Base-by-base conservation (phyloP, 2,797 vertebrate genomes). In the Coregonus suidteri region DNA sequence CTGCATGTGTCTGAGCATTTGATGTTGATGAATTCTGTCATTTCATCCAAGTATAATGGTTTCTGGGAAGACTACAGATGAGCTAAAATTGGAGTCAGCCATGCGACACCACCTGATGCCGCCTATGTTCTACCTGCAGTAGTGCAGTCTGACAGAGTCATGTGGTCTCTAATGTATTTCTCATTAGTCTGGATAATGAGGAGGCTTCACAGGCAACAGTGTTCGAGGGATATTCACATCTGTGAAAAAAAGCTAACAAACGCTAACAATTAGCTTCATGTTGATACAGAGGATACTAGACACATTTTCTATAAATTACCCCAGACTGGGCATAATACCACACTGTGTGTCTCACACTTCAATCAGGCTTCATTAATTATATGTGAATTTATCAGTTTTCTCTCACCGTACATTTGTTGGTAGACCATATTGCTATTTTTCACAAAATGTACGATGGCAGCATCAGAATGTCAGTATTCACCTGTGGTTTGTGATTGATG, bases 241-340 rank as follows among this genome's bases (percentile, higher is more conserved):
- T 51, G 6, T 73, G 65, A 80, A 76, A 85, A 73, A 64, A 64
- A 15, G 25, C 37, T 77, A 66, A 69, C 74, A 91, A 93, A 90
- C 87, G 91, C 91, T 87, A 91, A 87, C 88, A 91, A 93, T 94
- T 94, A 93, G 83, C 86, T 84, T 85, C 87, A 85, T 88, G 79
- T 88, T 87, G 88, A 91, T 84, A 89, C 47, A 71, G 80, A 83
- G 80, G 86, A 85, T 77, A 67, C 81, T 76, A 85, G 84, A 87
- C 87, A 87, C 84, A 87, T 90, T 85, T 87, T 78, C 69, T 82
- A 80, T 79, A 88, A 88, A 91, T 89, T 84, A 91, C 81, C 78
- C 65, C 85, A 82, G n/a, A 20, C 79, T 79, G 77, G 87, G 84
- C 9, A 47, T 2, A 47, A 47, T 13, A 47, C 41, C 41, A 54